Conservation (phyloP, 2,888 invertebrate species). For the Gonocerus acuteangulatus region DNA sequence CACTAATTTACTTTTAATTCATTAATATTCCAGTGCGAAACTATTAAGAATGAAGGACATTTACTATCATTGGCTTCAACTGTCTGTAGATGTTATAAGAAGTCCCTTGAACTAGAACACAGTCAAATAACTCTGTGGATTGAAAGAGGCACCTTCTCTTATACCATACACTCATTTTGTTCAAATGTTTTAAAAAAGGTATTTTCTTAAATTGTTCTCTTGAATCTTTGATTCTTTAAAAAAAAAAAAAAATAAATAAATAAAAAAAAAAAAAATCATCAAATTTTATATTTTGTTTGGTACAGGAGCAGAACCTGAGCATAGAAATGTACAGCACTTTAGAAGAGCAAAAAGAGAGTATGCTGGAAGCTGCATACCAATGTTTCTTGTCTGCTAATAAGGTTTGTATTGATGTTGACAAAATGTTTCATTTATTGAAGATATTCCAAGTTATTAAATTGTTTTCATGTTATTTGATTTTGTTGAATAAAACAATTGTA, state of each 20-base stretch:
- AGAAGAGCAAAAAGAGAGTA: conserved; percentile 68
- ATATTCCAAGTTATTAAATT: neutral
- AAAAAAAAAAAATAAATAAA: neutral
- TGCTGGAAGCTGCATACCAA: conserved; percentile 66
- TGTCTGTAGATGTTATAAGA: conserved; percentile 71
- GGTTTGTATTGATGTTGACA: too few species aligned
- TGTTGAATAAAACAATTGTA: too few species aligned
- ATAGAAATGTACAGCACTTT: conserved; percentile 57
- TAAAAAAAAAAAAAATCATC: conserved; percentile 55
- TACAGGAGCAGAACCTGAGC: conserved; percentile 40
- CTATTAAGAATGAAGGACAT: conserved; percentile 50
- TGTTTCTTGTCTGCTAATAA: conserved; percentile 67
- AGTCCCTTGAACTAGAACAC: conserved; percentile 66
- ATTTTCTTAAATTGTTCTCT: neutral
- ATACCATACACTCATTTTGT: conserved; percentile 82
- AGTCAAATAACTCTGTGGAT: conserved; percentile 73
- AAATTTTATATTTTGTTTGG: conserved; percentile 3
- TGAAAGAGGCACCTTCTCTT: conserved; percentile 85
- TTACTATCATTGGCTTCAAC: conserved; percentile 37
- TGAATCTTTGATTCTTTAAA: neutral
- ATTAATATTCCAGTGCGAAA: conserved; percentile 40
- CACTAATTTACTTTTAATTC: too few species aligned
- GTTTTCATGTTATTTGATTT: too few species aligned
- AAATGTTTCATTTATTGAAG: too few species aligned
- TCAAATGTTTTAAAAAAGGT: conserved; percentile 78